Conservation (phyloP, 2,113 vertebrate genomes). For the Corythaeola cristata region DNA sequence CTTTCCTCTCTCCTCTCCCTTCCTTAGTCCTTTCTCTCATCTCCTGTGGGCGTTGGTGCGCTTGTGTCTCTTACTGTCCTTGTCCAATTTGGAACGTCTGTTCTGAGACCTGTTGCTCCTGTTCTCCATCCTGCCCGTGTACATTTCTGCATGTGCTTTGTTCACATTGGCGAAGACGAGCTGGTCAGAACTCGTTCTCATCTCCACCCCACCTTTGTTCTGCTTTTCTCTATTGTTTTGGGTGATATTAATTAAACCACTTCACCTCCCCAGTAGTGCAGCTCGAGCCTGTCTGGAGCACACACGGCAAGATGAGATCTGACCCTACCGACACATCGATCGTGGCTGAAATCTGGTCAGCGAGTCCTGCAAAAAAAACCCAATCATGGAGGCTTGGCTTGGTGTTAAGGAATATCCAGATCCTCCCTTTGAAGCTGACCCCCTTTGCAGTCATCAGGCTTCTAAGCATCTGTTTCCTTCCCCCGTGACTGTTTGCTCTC, state of each 20-base stretch:
- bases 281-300: not conserved
- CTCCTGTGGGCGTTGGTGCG: not conserved
- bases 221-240: not conserved
- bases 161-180: not conserved
- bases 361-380: not conserved
- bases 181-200: not conserved
- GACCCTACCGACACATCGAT: not conserved
- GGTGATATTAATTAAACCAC: no score
- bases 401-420: not conserved
- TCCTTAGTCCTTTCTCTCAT: not conserved
- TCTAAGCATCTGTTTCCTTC: not conserved
- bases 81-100: fast-evolving
- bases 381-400: fast-evolving
- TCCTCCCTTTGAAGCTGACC: not conserved
- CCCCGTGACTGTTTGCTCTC: not conserved
- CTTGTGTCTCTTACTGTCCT: not conserved
- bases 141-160: fast-evolving
- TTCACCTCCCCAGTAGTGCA: not conserved
- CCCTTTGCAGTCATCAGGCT: not conserved
- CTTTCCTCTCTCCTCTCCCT: not conserved
- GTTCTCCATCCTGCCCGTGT: not conserved
- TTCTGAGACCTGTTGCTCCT: fast-evolving
- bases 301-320: not conserved
- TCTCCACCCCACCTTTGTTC: not conserved
- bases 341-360: not conserved